Base-by-base conservation (phyloP, 2,888 invertebrate genomes). In the Cartodere bifasciata region DNA sequence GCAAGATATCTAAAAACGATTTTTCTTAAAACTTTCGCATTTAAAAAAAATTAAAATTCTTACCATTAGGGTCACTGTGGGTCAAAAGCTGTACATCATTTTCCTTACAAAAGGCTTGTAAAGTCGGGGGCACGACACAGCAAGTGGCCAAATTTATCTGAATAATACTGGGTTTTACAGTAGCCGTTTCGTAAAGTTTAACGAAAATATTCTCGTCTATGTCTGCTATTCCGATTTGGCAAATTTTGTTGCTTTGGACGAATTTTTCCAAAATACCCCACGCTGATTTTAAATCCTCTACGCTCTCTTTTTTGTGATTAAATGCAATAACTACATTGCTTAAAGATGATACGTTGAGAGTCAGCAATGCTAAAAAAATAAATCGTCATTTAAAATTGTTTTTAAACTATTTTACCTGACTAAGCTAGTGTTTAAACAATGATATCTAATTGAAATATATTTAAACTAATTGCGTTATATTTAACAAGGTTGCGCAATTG, bases 101-200 rank as follows among this genome's bases (percentile, higher is more conserved):
- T 41, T 83, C 77, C 46, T 84, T 82, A 38, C 95, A 90, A 63
- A 87, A 97, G 40, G 77, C 74, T 56, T 87, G 82, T 41, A 97
- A 67, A 2, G 84, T 75, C 2, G 87, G 83, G 13, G 95, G 94
- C 31, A 97, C 92, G 3, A 91, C 85, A 63, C 94, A 94, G 55
- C 94, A 94, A 9, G 84, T 80, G 1, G 85, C 78, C 32, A 94
- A 65, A 64, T 90, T 94, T 36, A 95, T 88, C 65, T 95, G 94
- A 32, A 91, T 82, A 34, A 90, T 87, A 38, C 74, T 70, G 3
- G 94, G 94, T 50, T 84, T 81, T 7, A 87, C 70, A 55, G 67
- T 66, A 1, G 86, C 79, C 71, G 76, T 77, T 25, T 72, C 70
- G 59, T 85, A 78, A 2, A 94, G 62, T 32, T 75, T 67, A 16